A percentile compares a stretch with the other conserved stretches of the same genome.
These are phyloP conservation scores for Protaetia brevitarsis DNA, from an alignment of 1,140 invertebrate genomes.

Conservation along the genomic window DNA sequence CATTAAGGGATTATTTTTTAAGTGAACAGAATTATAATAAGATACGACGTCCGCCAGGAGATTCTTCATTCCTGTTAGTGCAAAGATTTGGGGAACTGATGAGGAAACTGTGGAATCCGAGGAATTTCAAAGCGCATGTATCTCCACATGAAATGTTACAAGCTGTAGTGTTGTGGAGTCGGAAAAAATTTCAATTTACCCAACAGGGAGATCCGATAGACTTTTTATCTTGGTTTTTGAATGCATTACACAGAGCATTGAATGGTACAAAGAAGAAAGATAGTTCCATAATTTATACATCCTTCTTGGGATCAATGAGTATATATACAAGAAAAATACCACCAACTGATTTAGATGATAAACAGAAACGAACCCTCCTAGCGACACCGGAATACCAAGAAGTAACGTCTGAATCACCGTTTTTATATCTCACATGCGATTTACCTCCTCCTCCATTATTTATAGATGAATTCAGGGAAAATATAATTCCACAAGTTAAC, in stretches of 20 bases:
- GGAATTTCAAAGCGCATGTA: constrained; percentile 99
- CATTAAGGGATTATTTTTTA: constrained; percentile 92
- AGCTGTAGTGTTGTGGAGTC: constrained; percentile 96
- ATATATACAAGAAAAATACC: constrained; percentile 93
- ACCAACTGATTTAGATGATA: constrained; percentile 88
- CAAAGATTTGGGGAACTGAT: constrained; percentile 97
- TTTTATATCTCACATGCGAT: constrained; percentile 95
- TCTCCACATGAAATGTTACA: constrained; percentile 99
- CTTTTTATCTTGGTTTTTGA: constrained; percentile 95
- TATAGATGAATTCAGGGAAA: constrained; percentile 95
- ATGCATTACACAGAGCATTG: constrained; percentile 86
- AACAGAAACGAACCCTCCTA: constrained; percentile 75
- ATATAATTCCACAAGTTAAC: constrained; percentile 98
- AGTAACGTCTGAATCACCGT: constrained; percentile 83
- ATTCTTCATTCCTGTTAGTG: constrained; percentile 86
- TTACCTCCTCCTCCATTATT: constrained; percentile 94
- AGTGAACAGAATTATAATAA: constrained; percentile 88
- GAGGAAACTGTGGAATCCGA: constrained; percentile 97
- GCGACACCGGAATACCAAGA: constrained; percentile 86
- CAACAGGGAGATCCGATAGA: constrained; percentile 98
- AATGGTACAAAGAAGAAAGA: constrained; percentile 82
- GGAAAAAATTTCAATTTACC: constrained; percentile 98
- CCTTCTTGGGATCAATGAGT: constrained; percentile 93
- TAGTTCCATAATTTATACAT: constrained; percentile 92
- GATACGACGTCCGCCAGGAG: constrained; percentile 88